Base-by-base conservation (phyloP, 92 coral and sea anemone species). In the Muricea muricata region DNA sequence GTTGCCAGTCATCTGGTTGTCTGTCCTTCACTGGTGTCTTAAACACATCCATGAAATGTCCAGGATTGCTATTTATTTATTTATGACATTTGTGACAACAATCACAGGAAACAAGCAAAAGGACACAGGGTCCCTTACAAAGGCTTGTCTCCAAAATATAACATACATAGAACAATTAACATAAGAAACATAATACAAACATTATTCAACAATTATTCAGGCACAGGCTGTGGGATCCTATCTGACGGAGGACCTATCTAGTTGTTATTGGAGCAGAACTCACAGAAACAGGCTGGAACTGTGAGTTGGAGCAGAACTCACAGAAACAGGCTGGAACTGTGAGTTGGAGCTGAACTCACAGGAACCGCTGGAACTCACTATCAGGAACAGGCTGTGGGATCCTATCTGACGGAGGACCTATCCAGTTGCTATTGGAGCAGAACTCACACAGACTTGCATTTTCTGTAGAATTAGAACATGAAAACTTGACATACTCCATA, bases 41-140 rank as follows among this genome's bases (percentile, higher is more conserved):
- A 52, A 52, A 52, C n/a, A n/a, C n/a, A n/a, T n/a, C n/a, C 87
- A 83, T 47, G 79, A 70, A 83, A 69, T 83, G 87, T 13, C 87
- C 87, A 83, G 87, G 80, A 50, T 35, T 83, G 26, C 20, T 46
- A 21, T 41, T n/a, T n/a, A n/a, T n/a, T n/a, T n/a, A n/a, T n/a
- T n/a, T n/a, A n/a, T n/a, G n/a, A n/a, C n/a, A n/a, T n/a, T n/a
- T n/a, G n/a, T n/a, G n/a, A n/a, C n/a, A n/a, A n/a, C n/a, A n/a
- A n/a, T n/a, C n/a, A n/a, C n/a, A n/a, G n/a, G n/a, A n/a, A n/a
- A n/a, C n/a, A n/a, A n/a, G n/a, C n/a, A n/a, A n/a, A n/a, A n/a
- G n/a, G n/a, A n/a, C n/a, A n/a, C n/a, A n/a, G n/a, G n/a, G n/a
- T n/a, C n/a, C n/a, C n/a, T n/a, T n/a, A n/a, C n/a, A n/a, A n/a